Evolutionary conservation across 2,888 invertebrate species (phyloP), one percentile per base, ranked within the genome.

Genomic region (Xylota segnis): DNA sequence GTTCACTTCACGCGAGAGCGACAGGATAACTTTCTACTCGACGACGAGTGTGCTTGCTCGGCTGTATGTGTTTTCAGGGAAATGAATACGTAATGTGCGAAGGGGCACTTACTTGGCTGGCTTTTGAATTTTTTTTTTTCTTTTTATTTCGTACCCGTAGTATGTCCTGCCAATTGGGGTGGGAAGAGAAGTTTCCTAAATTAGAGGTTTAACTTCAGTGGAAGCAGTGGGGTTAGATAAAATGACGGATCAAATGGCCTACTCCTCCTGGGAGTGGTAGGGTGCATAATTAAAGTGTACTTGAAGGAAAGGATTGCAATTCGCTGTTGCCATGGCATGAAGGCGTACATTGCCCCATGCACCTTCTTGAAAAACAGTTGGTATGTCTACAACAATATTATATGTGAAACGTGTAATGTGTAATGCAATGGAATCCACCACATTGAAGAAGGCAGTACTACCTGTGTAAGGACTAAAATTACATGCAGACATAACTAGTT

Each of bases 41-140:
- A 43, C 56, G 43, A 40, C 45, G 45, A 23, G 4, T 43, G 16
- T 37, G 74, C 52, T 7, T 40, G 74, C 52, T 7, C 32, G 71
- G 29, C 23, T 37, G 14, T 47, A 45, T 70, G 50, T 78, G 71
- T 79, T 70, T 75, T 76, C 71, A 76, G 75, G 81, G 71, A 84
- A 81, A 81, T 79, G 81, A 81, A 84, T 83, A 83, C 74, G 68
- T 83, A 83, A 83, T 83, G 71, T 66, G 65, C 58, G 75, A 81
- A 81, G 74, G 84, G 84, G 79, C 66, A 81, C 81, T 81, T 76
- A 58, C 43, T 37, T 76, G 34, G 37, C 18, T 72, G 65, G 16
- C 10, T 68, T 74, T 72, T 59, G 18, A 37, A 65, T 43, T 58
- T 68, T 59, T 63, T 77, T 68, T 76, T 72, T 54, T 5, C 18